Conservation (phyloP, 2,888 invertebrate genomes). For the Operophtera brumata region DNA sequence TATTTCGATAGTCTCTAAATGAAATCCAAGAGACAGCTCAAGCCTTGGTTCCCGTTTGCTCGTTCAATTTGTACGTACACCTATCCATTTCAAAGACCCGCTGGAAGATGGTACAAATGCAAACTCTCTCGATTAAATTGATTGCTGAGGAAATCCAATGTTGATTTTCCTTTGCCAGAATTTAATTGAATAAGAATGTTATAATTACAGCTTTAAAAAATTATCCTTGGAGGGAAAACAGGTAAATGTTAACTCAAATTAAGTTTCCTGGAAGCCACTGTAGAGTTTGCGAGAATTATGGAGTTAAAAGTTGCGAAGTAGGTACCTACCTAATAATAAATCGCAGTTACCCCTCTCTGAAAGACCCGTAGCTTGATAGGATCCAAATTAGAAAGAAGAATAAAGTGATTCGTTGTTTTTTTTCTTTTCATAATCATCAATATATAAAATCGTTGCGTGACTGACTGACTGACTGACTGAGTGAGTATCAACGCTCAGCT, state of each 20-base stretch:
- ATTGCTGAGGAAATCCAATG: slow-evolving; percentile 8
- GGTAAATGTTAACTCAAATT: slow-evolving; percentile 30
- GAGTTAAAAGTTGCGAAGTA: slow-evolving; percentile 12
- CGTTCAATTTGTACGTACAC: neutral
- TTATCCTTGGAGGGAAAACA: slow-evolving; percentile 20
- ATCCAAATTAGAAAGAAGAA: neutral
- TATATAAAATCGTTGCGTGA: no score
- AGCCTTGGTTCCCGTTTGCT: slow-evolving; percentile 4
- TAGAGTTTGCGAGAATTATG: slow-evolving; percentile 13
- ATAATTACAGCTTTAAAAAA: slow-evolving; percentile 23
- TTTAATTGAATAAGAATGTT: slow-evolving; percentile 13
- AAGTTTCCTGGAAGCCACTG: slow-evolving; percentile 18
- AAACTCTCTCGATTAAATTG: slow-evolving; percentile 14
- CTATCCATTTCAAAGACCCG: slow-evolving; percentile 10
- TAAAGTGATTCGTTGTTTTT: no score
- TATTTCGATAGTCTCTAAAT: slow-evolving; percentile 1
- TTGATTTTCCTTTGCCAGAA: slow-evolving; percentile 5
- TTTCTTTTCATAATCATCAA: no score
- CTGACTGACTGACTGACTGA: no score
- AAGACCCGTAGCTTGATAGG: neutral
- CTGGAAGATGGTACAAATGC: neutral
- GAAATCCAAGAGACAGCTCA: neutral
- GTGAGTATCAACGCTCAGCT: no score
- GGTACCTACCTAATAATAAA: no score
- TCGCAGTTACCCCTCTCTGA: slow-evolving; percentile 9